These are phyloP conservation scores for Sprattus sprattus DNA, from an alignment of 2,113 vertebrate genomes.

Conservation along the genomic window DNA sequence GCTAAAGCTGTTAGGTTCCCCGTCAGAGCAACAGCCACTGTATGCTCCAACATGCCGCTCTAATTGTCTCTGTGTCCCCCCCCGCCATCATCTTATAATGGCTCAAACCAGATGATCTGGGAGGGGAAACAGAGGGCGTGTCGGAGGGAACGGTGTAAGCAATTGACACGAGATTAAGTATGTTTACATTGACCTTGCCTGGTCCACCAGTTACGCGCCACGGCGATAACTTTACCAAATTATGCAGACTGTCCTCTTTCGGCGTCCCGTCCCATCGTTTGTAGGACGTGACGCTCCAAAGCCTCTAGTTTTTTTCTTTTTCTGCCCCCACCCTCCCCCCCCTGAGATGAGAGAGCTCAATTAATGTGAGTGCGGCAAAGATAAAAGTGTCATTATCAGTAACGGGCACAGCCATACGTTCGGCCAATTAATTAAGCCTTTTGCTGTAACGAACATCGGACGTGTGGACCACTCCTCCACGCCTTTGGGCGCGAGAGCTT, in stretches of 20 bases:
- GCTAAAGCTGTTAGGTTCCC: slow-evolving; percentile 29
- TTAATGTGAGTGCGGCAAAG: slow-evolving; percentile 35
- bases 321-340: too few relatives aligned
- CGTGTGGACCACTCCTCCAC: slow-evolving; percentile 1
- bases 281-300: background rate
- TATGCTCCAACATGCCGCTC: background rate
- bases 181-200: background rate
- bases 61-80: background rate
- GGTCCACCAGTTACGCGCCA: background rate
- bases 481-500: slow-evolving; percentile 28
- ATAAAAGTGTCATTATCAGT: slow-evolving; percentile 57
- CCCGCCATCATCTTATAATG: background rate
- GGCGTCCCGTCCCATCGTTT: background rate
- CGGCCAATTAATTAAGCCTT: slow-evolving; percentile 53
- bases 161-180: background rate
- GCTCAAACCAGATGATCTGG: background rate
- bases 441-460: slow-evolving; percentile 17
- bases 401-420: slow-evolving; percentile 44
- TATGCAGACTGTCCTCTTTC: background rate
- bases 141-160: background rate
- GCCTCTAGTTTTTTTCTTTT: background rate
- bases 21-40: background rate
- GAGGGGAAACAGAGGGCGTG: background rate
- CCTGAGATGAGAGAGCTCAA: background rate
- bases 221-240: background rate